Base-by-base conservation (phyloP, 1,140 invertebrate species). In the Heterodera carotae region DNA sequence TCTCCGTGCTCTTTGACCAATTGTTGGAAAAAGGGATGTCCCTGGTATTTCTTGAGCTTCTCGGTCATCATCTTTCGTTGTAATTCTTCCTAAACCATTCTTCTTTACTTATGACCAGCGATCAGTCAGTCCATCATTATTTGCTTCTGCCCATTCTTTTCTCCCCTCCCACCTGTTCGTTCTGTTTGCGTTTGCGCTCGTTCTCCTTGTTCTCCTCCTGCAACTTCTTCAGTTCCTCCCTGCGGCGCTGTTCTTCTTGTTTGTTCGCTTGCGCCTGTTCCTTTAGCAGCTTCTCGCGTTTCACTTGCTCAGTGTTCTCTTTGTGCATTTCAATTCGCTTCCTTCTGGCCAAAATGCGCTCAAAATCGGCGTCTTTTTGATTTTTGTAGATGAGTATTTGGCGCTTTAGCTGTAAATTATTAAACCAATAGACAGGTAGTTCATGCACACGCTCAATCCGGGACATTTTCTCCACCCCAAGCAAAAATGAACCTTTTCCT, bases 1-100 rank as follows among this genome's bases (percentile, higher is more conserved):
- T 87, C 85, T 6, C 85, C 85, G 31, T 80, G 77, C 75, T 87
- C 86, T 39, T 86, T 85, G 48, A 87, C 69, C 43, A 87, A 84
- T 22, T 68, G 68, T 64, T 85, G 82, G 48, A 82, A 87, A 29
- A 85, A 78, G 10, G 82, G 82, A 66, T 82, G 59, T 69, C 64
- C 25, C 25, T 83, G 31, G 8, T 81, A 76, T 6, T 66, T 33
- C 59, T 72, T 36, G 2, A 81, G 33, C 27, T 81, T 83, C 18
- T 83, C 80, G 7, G 70, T n/a, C 18, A 3, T 56, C 33, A 80
- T n/a, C 15, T 43, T 25, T 59, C 53, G 33, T 70, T 74, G 43
- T 60, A 85, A 69, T 69, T 85, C 82, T 53, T 82, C 77, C 81
- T 83, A 18, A 79, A 62, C 82, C 73, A 67, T 83, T 83, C 31